These are phyloP conservation scores for Acrobasis consociella DNA, from an alignment of 2,888 invertebrate genomes.

Conservation along the genomic window DNA sequence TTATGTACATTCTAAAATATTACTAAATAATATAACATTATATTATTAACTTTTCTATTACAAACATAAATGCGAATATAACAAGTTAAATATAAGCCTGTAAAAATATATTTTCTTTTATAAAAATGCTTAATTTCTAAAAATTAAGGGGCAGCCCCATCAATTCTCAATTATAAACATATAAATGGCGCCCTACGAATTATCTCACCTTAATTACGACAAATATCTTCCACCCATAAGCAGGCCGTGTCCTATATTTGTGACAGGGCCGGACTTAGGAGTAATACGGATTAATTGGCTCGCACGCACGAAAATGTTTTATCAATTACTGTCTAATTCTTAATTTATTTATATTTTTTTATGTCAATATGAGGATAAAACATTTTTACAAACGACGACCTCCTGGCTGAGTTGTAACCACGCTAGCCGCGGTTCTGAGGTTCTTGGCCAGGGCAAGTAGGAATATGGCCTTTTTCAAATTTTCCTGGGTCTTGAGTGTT, in stretches of 20 bases:
- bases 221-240: slow-evolving; percentile 40
- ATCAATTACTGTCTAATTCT: too few species aligned
- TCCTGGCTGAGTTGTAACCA: too few species aligned
- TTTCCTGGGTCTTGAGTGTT: too few species aligned
- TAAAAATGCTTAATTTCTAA: not conserved
- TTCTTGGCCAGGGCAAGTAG: too few species aligned
- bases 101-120: not conserved
- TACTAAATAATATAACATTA: too few species aligned
- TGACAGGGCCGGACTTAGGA: slow-evolving; percentile 33
- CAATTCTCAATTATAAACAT: slow-evolving; percentile 12
- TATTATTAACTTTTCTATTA: too few species aligned
- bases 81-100: not conserved
- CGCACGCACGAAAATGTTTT: not conserved
- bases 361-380: too few species aligned
- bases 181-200: slow-evolving; percentile 14
- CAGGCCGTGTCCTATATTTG: slow-evolving; percentile 21
- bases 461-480: too few species aligned
- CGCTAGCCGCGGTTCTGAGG: too few species aligned
- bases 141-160: not conserved
- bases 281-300: not conserved
- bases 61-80: not conserved
- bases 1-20: too few species aligned
- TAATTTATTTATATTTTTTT: too few species aligned
- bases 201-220: slow-evolving; percentile 38
- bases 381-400: too few species aligned